phyloP scores from a whole-genome alignment of 2,797 vertebrate genomes.

The Pangasius krempfi region DNA sequence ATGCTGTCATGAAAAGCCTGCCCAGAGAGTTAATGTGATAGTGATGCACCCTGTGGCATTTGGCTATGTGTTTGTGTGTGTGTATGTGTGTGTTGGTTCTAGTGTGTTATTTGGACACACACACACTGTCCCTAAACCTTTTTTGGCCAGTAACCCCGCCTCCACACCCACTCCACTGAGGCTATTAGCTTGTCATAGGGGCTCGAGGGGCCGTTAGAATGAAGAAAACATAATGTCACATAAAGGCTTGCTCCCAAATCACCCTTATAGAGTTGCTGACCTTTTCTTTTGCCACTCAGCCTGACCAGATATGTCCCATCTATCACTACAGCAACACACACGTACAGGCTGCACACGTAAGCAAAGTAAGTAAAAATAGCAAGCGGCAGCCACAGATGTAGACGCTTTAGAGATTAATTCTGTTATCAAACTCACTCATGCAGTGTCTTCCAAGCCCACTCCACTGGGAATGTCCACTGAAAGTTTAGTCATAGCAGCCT shows the following conservation, averaged over 20 bases:
- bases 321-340: constrained; percentile 34
- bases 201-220: background rate
- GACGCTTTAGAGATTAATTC: constrained; percentile 22
- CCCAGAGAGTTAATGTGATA: constrained; percentile 9
- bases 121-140: constrained; percentile 16
- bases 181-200: constrained; percentile 1
- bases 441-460: background rate
- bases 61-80: constrained; percentile 21
- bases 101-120: background rate
- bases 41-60: constrained; percentile 43
- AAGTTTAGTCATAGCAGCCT: constrained; percentile 7
- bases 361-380: constrained; percentile 9
- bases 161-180: constrained; percentile 3
- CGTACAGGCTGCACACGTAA: constrained; percentile 1
- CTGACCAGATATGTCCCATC: constrained; percentile 47
- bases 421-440: constrained; percentile 10
- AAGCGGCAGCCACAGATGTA: background rate
- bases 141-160: background rate
- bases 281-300: constrained; percentile 49
- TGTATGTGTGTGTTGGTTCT: background rate
- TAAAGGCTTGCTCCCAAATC: constrained; percentile 20
- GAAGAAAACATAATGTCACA: constrained; percentile 25
- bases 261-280: constrained; percentile 52
- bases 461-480: constrained; percentile 2
- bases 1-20: constrained; percentile 35